Evolutionary conservation across 2,888 invertebrate genomes (phyloP), one percentile per base, ranked within the genome.

Genomic region (Ichneumon xanthorius): DNA sequence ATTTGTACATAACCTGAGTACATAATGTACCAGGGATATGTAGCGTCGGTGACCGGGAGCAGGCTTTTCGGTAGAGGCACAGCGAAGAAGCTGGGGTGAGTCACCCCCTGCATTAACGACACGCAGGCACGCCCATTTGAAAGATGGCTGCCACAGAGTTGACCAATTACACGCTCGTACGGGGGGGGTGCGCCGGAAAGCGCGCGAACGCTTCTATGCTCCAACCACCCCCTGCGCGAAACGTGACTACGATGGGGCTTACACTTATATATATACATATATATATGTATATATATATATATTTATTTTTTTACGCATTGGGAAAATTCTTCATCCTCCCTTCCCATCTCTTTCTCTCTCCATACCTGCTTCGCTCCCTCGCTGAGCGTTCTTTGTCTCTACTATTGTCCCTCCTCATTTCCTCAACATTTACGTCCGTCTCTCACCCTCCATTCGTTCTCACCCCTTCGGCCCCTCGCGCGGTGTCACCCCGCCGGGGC

Each of bases 71-170:
- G 86, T 81, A 87, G 58, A 77, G 7, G 30, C 50, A 19, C 30
- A 14, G 53, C 11, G 68, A 48, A 84, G 82, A 30, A 63, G 6
- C 88, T 90, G 89, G 92, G 93, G 93, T 93, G 93, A 93, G 85
- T 93, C 92, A 93, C 92, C 92, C 45, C 92, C 88, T 88, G 88
- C 86, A 88, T 89, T 90, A 90, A 89, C 89, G 87, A 87, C 71
- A 87, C 71, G 83, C n/a, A 79, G 90, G 89, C 90, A 92, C 92
- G 92, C 92, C 93, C 92, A 92, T 90, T 86, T 80, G 82, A 87
- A 93, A 92, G 91, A 93, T 93, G 93, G 92, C 93, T 89, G 91
- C 90, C 89, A 72, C 75, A 48, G 87, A 77, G 87, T 86, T 88
- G 89, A 90, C 92, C 93, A 93, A 93, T 93, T 92, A 91, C 89